Percentiles rank a stretch among this genome's conserved stretches.
These are phyloP conservation scores for Cryptosula pallasiana DNA, from an alignment of 2,888 invertebrate species.

Conservation along the genomic window DNA sequence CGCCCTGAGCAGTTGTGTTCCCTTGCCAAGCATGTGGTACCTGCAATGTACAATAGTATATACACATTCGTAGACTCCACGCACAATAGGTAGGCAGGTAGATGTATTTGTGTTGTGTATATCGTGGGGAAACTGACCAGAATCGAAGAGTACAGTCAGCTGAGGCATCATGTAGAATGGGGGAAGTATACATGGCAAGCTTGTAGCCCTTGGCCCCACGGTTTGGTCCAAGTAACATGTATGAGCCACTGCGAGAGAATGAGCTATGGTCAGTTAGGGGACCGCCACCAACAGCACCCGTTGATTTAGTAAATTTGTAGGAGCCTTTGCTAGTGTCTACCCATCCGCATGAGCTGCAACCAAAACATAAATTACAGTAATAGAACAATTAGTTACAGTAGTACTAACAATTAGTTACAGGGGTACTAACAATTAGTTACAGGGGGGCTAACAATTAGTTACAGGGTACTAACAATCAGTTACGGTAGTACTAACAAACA, in stretches of 20 bases:
- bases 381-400: too few relatives aligned
- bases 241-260: slow-evolving; percentile 53
- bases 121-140: slow-evolving; percentile 14
- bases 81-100: background rate
- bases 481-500: too few relatives aligned
- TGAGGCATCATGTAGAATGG: slow-evolving; percentile 63
- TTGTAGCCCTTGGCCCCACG: slow-evolving; percentile 55
- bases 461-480: too few relatives aligned
- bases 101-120: background rate
- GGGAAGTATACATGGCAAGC: slow-evolving; percentile 54
- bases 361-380: too few relatives aligned
- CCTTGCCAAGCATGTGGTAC: slow-evolving; percentile 14
- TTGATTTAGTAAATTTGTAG: background rate
- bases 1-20: slow-evolving; percentile 1
- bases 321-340: slow-evolving; percentile 1
- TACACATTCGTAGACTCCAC: background rate
- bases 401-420: too few relatives aligned
- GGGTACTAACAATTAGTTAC: too few relatives aligned
- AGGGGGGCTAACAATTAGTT: too few relatives aligned
- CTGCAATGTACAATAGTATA: background rate
- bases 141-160: slow-evolving; percentile 24
- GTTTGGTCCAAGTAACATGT: slow-evolving; percentile 70
- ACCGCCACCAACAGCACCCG: slow-evolving; percentile 32
- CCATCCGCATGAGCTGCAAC: slow-evolving; percentile 8
- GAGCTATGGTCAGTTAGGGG: slow-evolving; percentile 38